phyloP scores from a whole-genome alignment of 2,888 invertebrate genomes.

The Lasioglossum leucozonium region DNA sequence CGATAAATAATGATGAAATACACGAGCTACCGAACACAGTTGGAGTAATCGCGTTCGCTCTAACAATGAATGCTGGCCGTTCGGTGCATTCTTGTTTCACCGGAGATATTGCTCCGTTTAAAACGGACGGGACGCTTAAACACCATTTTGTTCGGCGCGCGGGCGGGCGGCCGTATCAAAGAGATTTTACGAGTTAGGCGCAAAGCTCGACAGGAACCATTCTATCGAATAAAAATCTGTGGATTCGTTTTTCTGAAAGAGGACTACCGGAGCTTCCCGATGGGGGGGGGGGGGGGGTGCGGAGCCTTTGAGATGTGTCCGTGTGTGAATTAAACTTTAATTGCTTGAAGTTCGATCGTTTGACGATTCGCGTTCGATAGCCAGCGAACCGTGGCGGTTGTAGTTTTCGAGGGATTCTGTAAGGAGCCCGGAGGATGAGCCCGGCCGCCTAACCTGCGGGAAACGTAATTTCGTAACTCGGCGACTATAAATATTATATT shows the following conservation, averaged over 20 bases:
- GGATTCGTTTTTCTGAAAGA: constrained; percentile 40
- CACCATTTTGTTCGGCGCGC: constrained; percentile 30
- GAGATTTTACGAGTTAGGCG: constrained; percentile 51
- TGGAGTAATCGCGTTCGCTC: neutral
- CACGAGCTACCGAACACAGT: neutral
- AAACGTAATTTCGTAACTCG: neutral
- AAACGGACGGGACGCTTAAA: constrained; percentile 39
- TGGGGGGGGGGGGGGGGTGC: too few relatives aligned
- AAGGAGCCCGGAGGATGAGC: neutral
- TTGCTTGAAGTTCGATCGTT: constrained; percentile 33
- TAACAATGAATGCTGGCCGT: neutral
- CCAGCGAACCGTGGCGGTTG: neutral
- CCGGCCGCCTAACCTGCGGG: neutral
- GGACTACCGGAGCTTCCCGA: neutral
- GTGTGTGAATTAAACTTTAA: constrained; percentile 34
- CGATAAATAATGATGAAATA: neutral
- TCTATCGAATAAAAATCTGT: constrained; percentile 38
- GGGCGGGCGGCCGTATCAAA: constrained; percentile 43
- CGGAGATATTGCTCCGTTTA: constrained; percentile 10
- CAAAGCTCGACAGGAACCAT: constrained; percentile 32
- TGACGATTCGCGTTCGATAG: neutral
- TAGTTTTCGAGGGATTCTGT: neutral
- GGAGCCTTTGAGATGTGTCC: neutral
- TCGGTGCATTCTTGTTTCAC: neutral
- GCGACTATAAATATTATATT: neutral